Conservation (phyloP, 2,797 vertebrate species). For the Enteromius anoplus region DNA sequence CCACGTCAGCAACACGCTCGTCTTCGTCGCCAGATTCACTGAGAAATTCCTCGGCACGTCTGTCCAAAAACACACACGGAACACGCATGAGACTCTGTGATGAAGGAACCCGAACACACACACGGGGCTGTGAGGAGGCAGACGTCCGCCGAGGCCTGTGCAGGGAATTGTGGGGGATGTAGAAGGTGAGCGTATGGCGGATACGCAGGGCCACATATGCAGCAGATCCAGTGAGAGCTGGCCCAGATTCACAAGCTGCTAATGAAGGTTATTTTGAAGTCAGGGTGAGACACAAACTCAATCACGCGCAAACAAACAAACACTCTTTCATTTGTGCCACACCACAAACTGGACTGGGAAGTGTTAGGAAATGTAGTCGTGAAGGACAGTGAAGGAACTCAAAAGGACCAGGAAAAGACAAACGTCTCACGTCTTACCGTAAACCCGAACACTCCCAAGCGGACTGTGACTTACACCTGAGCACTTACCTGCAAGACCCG, state of each 20-base stretch:
- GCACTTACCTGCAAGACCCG: slow-evolving; percentile 73
- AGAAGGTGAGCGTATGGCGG: slow-evolving; percentile 49
- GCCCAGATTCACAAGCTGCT: slow-evolving; percentile 49
- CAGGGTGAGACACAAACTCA: slow-evolving; percentile 48
- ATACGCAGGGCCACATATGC: slow-evolving; percentile 36
- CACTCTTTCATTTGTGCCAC: slow-evolving; percentile 40
- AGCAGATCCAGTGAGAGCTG: slow-evolving; percentile 50
- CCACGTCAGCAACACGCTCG: slow-evolving; percentile 94
- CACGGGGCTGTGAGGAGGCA: slow-evolving; percentile 39
- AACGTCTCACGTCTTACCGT: slow-evolving; percentile 3
- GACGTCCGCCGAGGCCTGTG: slow-evolving; percentile 25
- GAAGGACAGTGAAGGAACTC: slow-evolving; percentile 24
- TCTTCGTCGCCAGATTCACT: slow-evolving; percentile 97
- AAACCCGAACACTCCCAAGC: background rate
- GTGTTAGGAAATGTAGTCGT: background rate
- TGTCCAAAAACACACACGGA: slow-evolving; percentile 70
- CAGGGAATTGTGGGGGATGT: slow-evolving; percentile 54
- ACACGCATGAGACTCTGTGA: slow-evolving; percentile 32
- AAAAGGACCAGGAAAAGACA: slow-evolving; percentile 9
- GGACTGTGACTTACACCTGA: slow-evolving; percentile 35
- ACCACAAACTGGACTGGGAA: slow-evolving; percentile 55
- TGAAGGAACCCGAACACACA: background rate
- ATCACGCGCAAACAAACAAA: slow-evolving; percentile 6
- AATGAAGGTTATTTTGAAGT: slow-evolving; percentile 48
- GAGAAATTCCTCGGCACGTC: slow-evolving; percentile 98